These are phyloP conservation scores for Tipula vernalis DNA, from an alignment of 2,888 invertebrate genomes.

Conservation along the genomic window DNA sequence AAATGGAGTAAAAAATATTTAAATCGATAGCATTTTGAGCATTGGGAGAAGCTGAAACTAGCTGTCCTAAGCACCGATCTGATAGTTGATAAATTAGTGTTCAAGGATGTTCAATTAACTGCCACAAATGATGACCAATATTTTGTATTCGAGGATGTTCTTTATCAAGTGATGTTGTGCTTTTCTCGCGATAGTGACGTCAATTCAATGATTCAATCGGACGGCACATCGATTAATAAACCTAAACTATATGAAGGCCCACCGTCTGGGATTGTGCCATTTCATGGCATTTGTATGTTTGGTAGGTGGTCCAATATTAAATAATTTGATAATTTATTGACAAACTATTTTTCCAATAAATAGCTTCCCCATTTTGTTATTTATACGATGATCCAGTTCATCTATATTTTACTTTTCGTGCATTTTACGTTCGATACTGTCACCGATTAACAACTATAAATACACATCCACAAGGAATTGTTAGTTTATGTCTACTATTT, in stretches of 20 bases:
- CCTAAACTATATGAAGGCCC: constrained; percentile 43
- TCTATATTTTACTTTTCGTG: constrained; percentile 80
- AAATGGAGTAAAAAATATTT: background rate
- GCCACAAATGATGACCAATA: constrained; percentile 97
- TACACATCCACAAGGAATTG: constrained; percentile 85
- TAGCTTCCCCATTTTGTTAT: constrained; percentile 92
- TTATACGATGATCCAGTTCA: constrained; percentile 77
- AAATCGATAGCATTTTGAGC: constrained; percentile 48
- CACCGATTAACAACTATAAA: constrained; percentile 84
- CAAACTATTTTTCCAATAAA: constrained; percentile 17
- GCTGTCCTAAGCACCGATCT: constrained; percentile 79
- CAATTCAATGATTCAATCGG: constrained; percentile 53
- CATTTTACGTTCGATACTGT: constrained; percentile 86
- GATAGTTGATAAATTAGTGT: constrained; percentile 86
- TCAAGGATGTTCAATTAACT: constrained; percentile 91
- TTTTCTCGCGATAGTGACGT: constrained; percentile 83
- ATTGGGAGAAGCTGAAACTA: constrained; percentile 70
- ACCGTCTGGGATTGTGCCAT: constrained; percentile 89
- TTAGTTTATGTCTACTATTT: constrained; percentile 77
- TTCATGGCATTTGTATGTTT: constrained; percentile 96
- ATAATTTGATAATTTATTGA: background rate
- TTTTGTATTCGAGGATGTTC: constrained; percentile 91
- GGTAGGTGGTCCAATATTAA: constrained; percentile 42
- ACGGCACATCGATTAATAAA: constrained; percentile 23
- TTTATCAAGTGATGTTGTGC: constrained; percentile 85